Conservation (phyloP, 2,797 vertebrate genomes). For the Chelidonichthys spinosus region DNA sequence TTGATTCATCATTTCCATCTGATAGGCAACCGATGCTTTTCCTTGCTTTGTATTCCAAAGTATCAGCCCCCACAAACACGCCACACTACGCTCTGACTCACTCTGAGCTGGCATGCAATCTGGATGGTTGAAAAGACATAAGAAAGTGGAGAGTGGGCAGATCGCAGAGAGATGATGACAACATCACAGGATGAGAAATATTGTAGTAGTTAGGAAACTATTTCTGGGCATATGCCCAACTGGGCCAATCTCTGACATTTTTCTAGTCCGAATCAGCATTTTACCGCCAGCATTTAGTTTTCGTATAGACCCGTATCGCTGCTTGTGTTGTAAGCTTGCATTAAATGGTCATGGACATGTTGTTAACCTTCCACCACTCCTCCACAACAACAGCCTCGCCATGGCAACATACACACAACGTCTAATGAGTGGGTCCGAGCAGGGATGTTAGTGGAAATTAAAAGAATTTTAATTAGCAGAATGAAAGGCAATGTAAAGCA, state of each 20-base stretch:
- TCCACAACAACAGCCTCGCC: slow-evolving; percentile 27
- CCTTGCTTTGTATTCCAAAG: slow-evolving; percentile 40
- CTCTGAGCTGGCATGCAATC: slow-evolving; percentile 48
- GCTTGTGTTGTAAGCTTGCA: slow-evolving; percentile 14
- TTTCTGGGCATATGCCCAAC: slow-evolving; percentile 37
- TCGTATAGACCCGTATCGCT: background rate
- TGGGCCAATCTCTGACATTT: slow-evolving; percentile 24
- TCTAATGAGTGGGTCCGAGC: slow-evolving; percentile 44
- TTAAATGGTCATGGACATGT: slow-evolving; percentile 21
- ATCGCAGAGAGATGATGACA: slow-evolving; percentile 29
- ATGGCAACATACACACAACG: slow-evolving; percentile 49
- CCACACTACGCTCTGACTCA: slow-evolving; percentile 49
- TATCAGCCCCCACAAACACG: slow-evolving; percentile 38
- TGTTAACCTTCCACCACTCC: slow-evolving; percentile 36
- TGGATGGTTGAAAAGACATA: slow-evolving; percentile 40
- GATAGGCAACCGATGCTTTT: slow-evolving; percentile 37
- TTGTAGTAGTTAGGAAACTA: slow-evolving; percentile 30
- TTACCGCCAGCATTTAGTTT: slow-evolving; percentile 15
- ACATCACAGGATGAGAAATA: slow-evolving; percentile 45
- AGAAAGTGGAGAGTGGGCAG: slow-evolving; percentile 45
- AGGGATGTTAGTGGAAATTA: slow-evolving; percentile 22
- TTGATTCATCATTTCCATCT: slow-evolving; percentile 38
- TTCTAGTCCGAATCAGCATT: slow-evolving; percentile 7
- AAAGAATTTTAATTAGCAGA: slow-evolving; percentile 52
- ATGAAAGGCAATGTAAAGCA: slow-evolving; percentile 43